Conservation (phyloP, 2,888 invertebrate species). For the Acanthosepion esculentum region DNA sequence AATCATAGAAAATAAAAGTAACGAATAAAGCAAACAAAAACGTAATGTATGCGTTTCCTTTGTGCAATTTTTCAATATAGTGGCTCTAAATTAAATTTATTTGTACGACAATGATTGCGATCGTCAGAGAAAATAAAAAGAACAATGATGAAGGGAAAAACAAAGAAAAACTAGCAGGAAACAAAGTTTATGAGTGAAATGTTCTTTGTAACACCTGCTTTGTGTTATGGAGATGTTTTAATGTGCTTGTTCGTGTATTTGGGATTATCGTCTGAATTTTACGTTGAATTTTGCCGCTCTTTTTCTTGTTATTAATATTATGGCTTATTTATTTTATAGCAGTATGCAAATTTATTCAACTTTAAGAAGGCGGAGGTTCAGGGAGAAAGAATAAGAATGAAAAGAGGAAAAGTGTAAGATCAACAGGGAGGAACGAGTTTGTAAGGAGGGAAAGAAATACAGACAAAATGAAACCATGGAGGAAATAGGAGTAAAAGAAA, state of each 20-base stretch:
- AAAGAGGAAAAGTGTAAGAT: not conserved
- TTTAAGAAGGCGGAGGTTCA: not conserved
- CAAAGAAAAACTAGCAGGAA: not conserved
- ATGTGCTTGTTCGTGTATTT: not conserved
- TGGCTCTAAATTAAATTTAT: constrained; percentile 9
- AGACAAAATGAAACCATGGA: not conserved
- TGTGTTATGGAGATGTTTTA: not conserved
- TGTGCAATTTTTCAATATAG: not conserved
- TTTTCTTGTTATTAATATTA: not conserved
- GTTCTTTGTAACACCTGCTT: not conserved
- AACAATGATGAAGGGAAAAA: not conserved
- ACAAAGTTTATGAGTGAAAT: not conserved
- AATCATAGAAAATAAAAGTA: not conserved
- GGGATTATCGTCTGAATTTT: not conserved
- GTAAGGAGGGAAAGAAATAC: not conserved
- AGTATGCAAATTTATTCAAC: not conserved
- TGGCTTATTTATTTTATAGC: not conserved
- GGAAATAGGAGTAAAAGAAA: not conserved
- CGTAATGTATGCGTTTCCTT: constrained; percentile 3
- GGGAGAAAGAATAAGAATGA: not conserved
- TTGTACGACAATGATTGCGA: not conserved
- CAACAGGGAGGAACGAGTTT: not conserved
- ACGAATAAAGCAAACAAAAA: not conserved
- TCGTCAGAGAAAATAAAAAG: not conserved
- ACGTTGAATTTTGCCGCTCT: not conserved